Conservation (phyloP, 2,113 vertebrate genomes). For the Athene cunicularia region DNA sequence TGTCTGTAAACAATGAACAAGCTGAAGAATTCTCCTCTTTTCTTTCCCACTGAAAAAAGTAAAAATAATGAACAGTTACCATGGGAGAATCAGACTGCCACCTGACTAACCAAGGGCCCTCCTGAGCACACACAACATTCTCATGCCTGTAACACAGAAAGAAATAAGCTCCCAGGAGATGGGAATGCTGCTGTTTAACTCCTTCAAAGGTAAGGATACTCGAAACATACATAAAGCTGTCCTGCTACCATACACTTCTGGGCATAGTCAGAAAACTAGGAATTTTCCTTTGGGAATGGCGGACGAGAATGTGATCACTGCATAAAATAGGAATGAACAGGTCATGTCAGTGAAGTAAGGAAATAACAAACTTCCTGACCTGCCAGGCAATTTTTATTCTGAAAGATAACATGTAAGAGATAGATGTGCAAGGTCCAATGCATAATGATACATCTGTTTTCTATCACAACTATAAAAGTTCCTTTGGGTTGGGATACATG, state of each 20-base stretch:
- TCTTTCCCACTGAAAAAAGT: neutral
- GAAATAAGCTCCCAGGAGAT: conserved; percentile 31
- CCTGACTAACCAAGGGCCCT: conserved; percentile 37
- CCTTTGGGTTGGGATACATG: neutral
- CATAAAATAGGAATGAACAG: neutral
- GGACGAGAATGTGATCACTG: neutral
- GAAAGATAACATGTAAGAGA: neutral
- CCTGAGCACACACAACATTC: neutral
- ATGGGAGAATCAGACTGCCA: conserved; percentile 44
- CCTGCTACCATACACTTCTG: neutral
- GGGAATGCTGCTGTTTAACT: conserved; percentile 13
- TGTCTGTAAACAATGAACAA: neutral
- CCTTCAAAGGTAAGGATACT: neutral
- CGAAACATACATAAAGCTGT: neutral
- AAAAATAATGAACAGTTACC: neutral
- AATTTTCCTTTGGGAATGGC: neutral
- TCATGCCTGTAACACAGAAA: conserved; percentile 35
- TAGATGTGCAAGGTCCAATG: neutral
- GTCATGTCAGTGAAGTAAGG: neutral
- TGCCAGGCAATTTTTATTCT: neutral
- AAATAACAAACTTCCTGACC: neutral
- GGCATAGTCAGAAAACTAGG: neutral
- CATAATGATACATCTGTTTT: neutral
- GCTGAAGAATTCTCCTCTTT: neutral
- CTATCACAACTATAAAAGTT: neutral